A percentile compares a stretch with the other conserved stretches of the same genome.
Evolutionary conservation across 2,888 invertebrate genomes (phyloP).

Genomic region (Trichopoda pennipes): DNA sequence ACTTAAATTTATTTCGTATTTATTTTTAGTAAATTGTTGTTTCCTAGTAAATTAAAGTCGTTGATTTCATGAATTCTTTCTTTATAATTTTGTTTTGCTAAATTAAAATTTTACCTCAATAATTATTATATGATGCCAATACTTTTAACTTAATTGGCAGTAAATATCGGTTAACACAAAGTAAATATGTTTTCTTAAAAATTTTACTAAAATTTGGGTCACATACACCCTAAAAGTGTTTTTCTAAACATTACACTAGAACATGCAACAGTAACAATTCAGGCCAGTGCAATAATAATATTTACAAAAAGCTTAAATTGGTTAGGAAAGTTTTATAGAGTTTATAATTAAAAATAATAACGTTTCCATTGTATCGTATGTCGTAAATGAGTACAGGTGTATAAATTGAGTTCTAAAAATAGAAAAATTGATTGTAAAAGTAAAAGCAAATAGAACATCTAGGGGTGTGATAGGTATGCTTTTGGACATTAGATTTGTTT

Average conservation of each 20-base stretch:
- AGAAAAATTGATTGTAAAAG: neutral
- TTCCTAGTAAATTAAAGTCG: neutral
- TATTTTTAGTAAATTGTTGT: too few species aligned
- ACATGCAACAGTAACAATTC: constrained; percentile 57
- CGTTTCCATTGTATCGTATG: constrained; percentile 5
- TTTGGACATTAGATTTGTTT: constrained; percentile 20
- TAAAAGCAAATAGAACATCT: neutral
- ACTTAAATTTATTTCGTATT: too few species aligned
- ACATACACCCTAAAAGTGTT: constrained; percentile 43
- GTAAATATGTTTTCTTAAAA: constrained; percentile 16
- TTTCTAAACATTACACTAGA: constrained; percentile 32
- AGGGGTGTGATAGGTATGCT: neutral
- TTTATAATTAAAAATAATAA: neutral
- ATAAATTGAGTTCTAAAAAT: neutral
- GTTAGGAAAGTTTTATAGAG: neutral
- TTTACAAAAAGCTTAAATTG: neutral
- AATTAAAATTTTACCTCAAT: neutral
- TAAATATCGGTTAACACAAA: constrained; percentile 20
- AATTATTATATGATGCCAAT: constrained; percentile 12
- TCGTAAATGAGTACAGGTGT: neutral
- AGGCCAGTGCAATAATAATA: constrained; percentile 3
- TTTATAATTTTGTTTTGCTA: neutral
- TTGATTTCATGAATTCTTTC: neutral
- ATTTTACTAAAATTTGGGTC: constrained; percentile 42
- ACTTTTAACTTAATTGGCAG: constrained; percentile 47